These are phyloP conservation scores for Panthera tigris DNA, from an alignment of 2,113 vertebrate genomes.

Conservation along the genomic window DNA sequence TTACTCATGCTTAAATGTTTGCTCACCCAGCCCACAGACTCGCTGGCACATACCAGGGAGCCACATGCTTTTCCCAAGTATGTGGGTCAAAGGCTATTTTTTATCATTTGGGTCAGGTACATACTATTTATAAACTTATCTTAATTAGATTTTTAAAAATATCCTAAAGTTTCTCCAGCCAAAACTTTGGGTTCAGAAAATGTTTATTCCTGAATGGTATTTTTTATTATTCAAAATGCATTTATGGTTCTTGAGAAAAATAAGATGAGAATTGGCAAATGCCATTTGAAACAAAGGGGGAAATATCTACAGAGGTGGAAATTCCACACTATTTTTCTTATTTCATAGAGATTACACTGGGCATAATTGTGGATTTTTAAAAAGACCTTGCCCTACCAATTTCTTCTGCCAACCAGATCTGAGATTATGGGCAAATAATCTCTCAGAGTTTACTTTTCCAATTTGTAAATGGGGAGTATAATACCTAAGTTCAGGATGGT, in stretches of 20 bases:
- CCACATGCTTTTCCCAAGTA: background rate
- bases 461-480: background rate
- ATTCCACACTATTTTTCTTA: background rate
- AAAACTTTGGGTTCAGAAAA: conserved; percentile 22
- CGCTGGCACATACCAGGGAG: background rate
- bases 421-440: background rate
- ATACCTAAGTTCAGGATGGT: background rate
- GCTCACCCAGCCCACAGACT: background rate
- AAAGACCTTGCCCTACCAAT: background rate
- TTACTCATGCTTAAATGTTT: conserved; percentile 42
- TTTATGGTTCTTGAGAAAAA: conserved; percentile 2
- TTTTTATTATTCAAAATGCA: conserved; percentile 25
- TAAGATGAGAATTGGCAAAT: background rate
- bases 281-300: background rate
- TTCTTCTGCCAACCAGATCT: background rate
- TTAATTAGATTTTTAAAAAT: background rate
- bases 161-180: background rate
- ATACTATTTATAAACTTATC: background rate
- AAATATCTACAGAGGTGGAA: background rate
- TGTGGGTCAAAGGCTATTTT: background rate
- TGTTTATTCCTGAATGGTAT: background rate
- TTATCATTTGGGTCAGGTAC: conserved; percentile 21
- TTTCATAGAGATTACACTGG: background rate
- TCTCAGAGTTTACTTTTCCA: conserved; percentile 25
- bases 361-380: background rate